Conservation (phyloP, 2,888 invertebrate species). For the Heteropelma amictum region DNA sequence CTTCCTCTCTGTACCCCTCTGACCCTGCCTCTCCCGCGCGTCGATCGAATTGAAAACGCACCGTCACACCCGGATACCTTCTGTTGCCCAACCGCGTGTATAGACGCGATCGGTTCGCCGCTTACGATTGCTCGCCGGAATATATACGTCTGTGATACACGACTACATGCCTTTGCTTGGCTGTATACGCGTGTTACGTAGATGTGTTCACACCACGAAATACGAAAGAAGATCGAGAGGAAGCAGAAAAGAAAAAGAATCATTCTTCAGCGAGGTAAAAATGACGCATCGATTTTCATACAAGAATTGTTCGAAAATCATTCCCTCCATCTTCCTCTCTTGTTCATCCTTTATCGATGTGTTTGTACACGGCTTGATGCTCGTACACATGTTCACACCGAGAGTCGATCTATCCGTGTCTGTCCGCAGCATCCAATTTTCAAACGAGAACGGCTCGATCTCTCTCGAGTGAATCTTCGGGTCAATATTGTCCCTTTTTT, state of each 20-base stretch:
- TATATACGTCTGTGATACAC: neutral
- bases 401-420: conserved; percentile 39
- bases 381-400: neutral
- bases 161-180: conserved; percentile 2
- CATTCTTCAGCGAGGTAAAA: conserved; percentile 59
- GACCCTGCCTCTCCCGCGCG: neutral
- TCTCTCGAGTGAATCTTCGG: conserved; percentile 5
- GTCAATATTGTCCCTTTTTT: conserved; percentile 14
- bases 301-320: conserved; percentile 45
- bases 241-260: conserved; percentile 34
- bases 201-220: conserved; percentile 33
- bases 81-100: conserved; percentile 66
- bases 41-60: conserved; percentile 67
- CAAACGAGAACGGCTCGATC: conserved; percentile 29
- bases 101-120: conserved; percentile 45
- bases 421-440: neutral
- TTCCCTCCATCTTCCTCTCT: neutral
- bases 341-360: neutral
- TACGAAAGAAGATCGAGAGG: neutral
- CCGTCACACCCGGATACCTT: conserved; percentile 72
- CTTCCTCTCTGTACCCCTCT: neutral
- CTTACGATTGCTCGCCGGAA: conserved; percentile 15
- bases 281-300: conserved; percentile 73
- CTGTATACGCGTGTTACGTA: conserved; percentile 13
- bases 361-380: neutral